A percentile compares a stretch with the other conserved stretches of the same genome.
These are phyloP conservation scores for Syrrhaptes paradoxus DNA, from an alignment of 2,113 vertebrate species.

Conservation along the genomic window DNA sequence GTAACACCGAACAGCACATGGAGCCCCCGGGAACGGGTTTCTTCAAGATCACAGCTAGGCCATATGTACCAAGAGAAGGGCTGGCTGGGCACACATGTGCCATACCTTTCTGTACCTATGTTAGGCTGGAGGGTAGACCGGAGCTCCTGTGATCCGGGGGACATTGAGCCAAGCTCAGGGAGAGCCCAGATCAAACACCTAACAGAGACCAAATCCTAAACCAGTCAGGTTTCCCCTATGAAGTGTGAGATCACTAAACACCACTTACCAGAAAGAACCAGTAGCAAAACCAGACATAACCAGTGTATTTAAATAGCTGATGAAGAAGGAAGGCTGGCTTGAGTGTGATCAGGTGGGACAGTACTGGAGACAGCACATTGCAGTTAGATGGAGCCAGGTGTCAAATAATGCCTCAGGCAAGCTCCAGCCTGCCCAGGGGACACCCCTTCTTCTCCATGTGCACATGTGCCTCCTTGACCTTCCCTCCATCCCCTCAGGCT, in stretches of 20 bases:
- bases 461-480: not conserved
- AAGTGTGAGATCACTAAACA: not conserved
- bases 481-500: not conserved
- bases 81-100: not conserved
- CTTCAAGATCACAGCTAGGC: not conserved
- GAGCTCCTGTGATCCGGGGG: not conserved
- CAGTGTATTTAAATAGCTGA: not conserved
- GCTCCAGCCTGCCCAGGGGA: not conserved
- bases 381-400: accelerated
- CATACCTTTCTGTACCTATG: not conserved
- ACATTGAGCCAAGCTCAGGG: not conserved
- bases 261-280: not conserved
- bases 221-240: not conserved
- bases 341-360: not conserved
- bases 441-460: not conserved
- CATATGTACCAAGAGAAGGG: not conserved
- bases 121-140: not conserved
- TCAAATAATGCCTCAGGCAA: not conserved
- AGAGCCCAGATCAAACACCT: not conserved
- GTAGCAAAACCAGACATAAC: not conserved
- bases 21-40: not conserved
- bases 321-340: not conserved
- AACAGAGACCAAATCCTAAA: not conserved
- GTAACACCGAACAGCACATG: not conserved
- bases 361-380: not conserved